Evolutionary conservation across 2,888 invertebrate genomes (phyloP).

Genomic region (Campoplex nolae): DNA sequence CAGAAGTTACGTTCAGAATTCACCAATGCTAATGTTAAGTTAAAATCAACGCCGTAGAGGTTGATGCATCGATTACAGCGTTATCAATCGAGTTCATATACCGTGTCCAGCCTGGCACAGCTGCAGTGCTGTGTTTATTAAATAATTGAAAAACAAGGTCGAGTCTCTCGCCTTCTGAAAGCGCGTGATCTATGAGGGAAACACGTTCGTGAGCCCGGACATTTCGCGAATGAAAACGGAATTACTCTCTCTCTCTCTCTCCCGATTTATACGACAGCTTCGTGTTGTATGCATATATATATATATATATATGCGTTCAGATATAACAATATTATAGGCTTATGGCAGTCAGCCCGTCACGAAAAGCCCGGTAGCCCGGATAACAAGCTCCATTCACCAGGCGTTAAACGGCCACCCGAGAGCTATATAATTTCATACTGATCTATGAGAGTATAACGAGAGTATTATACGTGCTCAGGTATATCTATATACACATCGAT

Average conservation of each 20-base stretch:
- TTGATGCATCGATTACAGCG: constrained; percentile 6
- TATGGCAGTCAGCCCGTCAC: constrained; percentile 42
- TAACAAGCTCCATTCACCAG: constrained; percentile 41
- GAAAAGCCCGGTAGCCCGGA: constrained; percentile 53
- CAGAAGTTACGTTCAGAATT: background rate
- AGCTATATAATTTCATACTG: constrained; percentile 58
- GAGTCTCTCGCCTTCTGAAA: constrained; percentile 11
- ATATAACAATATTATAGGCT: constrained; percentile 26
- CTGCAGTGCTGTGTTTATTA: constrained; percentile 36
- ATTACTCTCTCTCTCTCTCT: constrained; percentile 13
- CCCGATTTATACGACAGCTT: constrained; percentile 40
- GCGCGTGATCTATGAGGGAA: constrained; percentile 36
- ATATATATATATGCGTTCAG: constrained; percentile 22
- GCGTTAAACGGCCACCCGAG: constrained; percentile 35
- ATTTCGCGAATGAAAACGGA: constrained; percentile 35
- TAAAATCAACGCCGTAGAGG: background rate
- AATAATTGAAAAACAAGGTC: constrained; percentile 57
- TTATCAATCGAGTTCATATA: constrained; percentile 31
- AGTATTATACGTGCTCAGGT: background rate
- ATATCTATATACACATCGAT: background rate
- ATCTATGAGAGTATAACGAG: constrained; percentile 47
- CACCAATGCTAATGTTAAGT: background rate
- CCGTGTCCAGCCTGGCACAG: constrained; percentile 5
- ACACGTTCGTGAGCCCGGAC: constrained; percentile 27
- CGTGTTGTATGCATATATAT: constrained; percentile 6